phyloP scores from a whole-genome alignment of 30 jellyfish, hydroid and myxozoan species.

The Turritopsis dohrnii region DNA sequence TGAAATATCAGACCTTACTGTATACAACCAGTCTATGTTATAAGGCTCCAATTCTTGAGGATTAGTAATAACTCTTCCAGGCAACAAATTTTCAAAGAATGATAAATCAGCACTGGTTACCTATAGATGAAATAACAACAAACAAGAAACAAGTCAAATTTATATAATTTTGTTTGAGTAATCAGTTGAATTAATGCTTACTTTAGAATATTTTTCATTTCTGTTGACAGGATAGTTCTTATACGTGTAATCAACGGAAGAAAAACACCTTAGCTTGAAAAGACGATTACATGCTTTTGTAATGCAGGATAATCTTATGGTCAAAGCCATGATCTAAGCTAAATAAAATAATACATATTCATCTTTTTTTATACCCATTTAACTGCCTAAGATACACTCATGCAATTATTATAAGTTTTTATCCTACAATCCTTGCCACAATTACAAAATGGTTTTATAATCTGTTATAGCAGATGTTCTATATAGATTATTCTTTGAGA shows the following conservation, averaged over 20 bases:
- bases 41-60: conserved; percentile 46
- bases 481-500: too few relatives aligned
- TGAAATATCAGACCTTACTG: conserved; percentile 45
- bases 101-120: conserved; percentile 30
- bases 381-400: too few relatives aligned
- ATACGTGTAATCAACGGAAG: neutral
- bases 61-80: conserved; percentile 79
- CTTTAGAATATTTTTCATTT: neutral
- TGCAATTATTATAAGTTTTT: too few relatives aligned
- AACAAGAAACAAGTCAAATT: neutral
- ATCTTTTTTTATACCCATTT: too few relatives aligned
- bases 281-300: neutral
- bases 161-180: too few relatives aligned
- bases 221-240: neutral
- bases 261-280: neutral
- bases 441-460: too few relatives aligned
- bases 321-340: neutral
- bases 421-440: too few relatives aligned
- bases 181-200: neutral
- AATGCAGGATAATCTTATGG: neutral
- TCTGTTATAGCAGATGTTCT: too few relatives aligned
- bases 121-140: neutral
- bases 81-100: conserved; percentile 42
- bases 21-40: conserved; percentile 80
- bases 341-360: neutral